These are phyloP conservation scores for Apamea sordens DNA, from an alignment of 2,888 invertebrate genomes.

Conservation along the genomic window DNA sequence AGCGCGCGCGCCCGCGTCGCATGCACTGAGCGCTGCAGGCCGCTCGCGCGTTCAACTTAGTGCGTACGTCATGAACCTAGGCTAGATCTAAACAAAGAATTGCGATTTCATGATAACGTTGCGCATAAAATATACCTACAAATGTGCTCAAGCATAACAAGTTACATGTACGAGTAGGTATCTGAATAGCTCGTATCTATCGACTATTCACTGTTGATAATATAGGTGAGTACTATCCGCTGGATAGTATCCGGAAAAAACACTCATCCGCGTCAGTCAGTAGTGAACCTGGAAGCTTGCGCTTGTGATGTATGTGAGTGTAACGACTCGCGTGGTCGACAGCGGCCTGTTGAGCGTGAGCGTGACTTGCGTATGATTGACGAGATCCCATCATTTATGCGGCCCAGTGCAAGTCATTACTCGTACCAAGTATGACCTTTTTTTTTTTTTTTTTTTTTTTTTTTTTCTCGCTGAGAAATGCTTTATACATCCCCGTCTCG, in stretches of 20 bases:
- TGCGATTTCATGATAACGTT: constrained; percentile 67
- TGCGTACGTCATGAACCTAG: constrained; percentile 67
- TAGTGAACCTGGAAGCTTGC: no score
- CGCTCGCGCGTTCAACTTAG: constrained; percentile 37
- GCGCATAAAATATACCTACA: constrained; percentile 32
- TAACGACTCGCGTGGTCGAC: no score
- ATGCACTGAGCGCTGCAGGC: constrained; percentile 13
- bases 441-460: no score
- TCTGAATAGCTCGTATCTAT: background rate
- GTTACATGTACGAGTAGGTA: background rate
- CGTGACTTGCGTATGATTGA: background rate
- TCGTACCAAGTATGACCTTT: background rate
- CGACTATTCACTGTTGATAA: background rate
- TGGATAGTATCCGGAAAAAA: no score
- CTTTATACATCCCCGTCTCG: no score
- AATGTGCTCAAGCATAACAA: constrained; percentile 2
- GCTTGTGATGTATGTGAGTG: no score
- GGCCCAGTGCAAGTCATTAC: no score
- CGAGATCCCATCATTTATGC: background rate
- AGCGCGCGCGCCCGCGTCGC: constrained; percentile 17
- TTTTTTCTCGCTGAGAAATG: no score
- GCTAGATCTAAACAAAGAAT: constrained; percentile 71
- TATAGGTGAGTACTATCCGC: no score
- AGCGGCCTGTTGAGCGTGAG: background rate
- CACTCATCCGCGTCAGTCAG: no score